Conservation (phyloP, 2,113 vertebrate species). For the Phalacrocorax pelagicus region DNA sequence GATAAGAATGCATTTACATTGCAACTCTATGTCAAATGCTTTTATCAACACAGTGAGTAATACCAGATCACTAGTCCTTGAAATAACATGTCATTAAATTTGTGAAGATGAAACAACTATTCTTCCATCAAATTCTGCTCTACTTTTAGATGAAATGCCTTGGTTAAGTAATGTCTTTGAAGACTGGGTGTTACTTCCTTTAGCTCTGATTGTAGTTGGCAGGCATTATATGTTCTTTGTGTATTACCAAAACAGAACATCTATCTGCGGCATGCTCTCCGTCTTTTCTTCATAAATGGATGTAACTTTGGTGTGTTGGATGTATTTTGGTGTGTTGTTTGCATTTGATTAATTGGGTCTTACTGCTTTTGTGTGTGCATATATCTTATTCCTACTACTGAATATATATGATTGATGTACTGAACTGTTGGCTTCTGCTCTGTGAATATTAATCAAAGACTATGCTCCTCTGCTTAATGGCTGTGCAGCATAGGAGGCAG, state of each 20-base stretch:
- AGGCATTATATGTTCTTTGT: conserved; percentile 11
- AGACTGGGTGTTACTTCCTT: conserved; percentile 56
- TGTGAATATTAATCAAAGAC: conserved; percentile 41
- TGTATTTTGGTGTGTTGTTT: background rate
- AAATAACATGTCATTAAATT: conserved; percentile 37
- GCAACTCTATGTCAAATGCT: background rate
- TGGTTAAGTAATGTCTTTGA: conserved; percentile 46
- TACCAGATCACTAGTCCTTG: conserved; percentile 26
- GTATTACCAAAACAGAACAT: conserved; percentile 3
- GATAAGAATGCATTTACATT: background rate
- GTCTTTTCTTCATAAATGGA: background rate
- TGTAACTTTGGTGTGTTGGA: background rate
- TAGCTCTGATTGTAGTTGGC: conserved; percentile 42
- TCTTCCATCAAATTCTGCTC: conserved; percentile 9
- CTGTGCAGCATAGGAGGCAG: conserved; percentile 15
- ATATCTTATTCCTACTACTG: background rate
- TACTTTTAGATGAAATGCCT: conserved; percentile 32
- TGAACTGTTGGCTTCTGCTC: conserved; percentile 23
- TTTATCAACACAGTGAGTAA: conserved; percentile 26
- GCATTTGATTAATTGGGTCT: background rate
- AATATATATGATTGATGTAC: conserved; percentile 8
- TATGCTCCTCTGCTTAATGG: background rate
- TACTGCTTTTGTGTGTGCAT: background rate
- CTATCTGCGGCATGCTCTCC: background rate
- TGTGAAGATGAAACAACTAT: conserved; percentile 26